Base-by-base conservation (phyloP, 2,888 invertebrate genomes). In the Dioctria rufipes region DNA sequence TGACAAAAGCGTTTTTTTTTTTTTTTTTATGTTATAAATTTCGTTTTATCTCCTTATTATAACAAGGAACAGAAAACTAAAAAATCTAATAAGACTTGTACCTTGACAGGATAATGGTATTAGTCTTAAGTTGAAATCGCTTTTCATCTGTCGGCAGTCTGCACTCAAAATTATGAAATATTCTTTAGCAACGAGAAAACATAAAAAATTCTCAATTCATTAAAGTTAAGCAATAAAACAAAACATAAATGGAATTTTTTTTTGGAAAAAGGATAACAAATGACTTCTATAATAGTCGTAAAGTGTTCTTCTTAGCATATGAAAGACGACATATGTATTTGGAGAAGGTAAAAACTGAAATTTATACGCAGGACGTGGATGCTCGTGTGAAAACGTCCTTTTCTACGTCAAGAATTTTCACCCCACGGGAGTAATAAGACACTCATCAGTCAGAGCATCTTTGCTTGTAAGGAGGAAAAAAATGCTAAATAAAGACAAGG, bases 371-470 rank as follows among this genome's bases (percentile, higher is more conserved):
- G 37, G 54, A 71, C 71, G 71, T 71, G 54, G 51, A 71, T 43
- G 51, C 69, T 71, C 39, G 8, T 73, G 58, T 5, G 58, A 58
- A 73, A 66, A 9, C 60, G 51, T 73, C 73, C 60, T 73, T 73
- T 73, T 58, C 25, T 49, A 43, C 37, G 25, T 73, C 43, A 60
- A 71, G 51, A 73, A 40, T 58, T 73, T 73, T n/a, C 58, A 58
- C 73, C 73, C 60, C 73, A 6, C 5, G 73, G 73, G 73, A 73
- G 43, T 58, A 54, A 73, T 73, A 73, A 73, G 73, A 73, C 60
- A 58, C 73, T 73, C 73, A 73, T 73, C 58, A 71, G 71, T 71
- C 71, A 73, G 58, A 73, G 58, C 58, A 42, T 40, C 60, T 73
- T 58, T 73, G 42, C 63, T 77, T 63, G 63, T 46, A 25, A 25